Evolutionary conservation across 2,113 vertebrate genomes (phyloP).

Genomic region (Dendropsophus ebraccatus): DNA sequence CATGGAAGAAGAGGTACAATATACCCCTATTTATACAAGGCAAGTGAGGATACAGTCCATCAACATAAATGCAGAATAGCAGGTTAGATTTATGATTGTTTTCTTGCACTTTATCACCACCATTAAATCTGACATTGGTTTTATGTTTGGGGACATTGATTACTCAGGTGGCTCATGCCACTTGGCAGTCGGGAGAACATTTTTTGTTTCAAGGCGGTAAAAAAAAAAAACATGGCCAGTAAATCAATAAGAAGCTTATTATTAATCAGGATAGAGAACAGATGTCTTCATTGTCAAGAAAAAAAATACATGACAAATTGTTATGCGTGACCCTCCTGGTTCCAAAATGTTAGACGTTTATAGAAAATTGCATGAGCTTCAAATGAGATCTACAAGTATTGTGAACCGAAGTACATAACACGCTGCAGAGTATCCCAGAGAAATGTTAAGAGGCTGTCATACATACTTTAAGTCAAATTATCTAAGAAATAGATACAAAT

Average conservation of each 20-base stretch:
- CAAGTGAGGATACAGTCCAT: constrained; percentile 45
- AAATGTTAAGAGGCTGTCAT: background rate
- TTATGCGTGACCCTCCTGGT: background rate
- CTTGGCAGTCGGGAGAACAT: constrained; percentile 53
- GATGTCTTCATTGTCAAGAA: constrained; percentile 21
- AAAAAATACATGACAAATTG: constrained; percentile 37
- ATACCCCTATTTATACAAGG: constrained; percentile 16
- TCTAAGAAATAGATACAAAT: too few species aligned
- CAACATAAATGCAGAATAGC: constrained; percentile 40
- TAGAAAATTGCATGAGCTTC: background rate
- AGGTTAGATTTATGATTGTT: constrained; percentile 54
- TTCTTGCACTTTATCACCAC: constrained; percentile 54
- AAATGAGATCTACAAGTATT: background rate
- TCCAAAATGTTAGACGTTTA: constrained; percentile 8
- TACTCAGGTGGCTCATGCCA: constrained; percentile 48
- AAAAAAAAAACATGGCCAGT: constrained; percentile 44
- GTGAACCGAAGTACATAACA: background rate
- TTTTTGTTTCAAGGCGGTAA: constrained; percentile 39
- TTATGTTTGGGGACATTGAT: constrained; percentile 56
- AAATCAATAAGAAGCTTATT: constrained; percentile 53
- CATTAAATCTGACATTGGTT: constrained; percentile 59
- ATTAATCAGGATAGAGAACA: constrained; percentile 49
- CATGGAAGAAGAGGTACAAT: background rate
- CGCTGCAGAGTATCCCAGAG: background rate
- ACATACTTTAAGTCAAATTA: too few species aligned